phyloP scores from a whole-genome alignment of 2,888 invertebrate genomes.

The Aplocera efformata region DNA sequence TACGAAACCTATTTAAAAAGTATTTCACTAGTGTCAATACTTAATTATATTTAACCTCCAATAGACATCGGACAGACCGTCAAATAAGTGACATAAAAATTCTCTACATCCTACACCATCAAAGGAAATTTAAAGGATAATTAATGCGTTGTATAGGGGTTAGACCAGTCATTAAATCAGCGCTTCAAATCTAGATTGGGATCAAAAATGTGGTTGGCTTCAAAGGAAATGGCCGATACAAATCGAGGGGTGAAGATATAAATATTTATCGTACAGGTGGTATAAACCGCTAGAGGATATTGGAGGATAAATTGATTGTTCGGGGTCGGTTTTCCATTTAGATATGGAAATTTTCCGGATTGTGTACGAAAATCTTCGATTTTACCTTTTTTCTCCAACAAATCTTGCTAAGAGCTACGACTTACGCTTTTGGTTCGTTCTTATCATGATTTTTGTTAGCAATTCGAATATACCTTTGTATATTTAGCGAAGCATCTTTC shows the following conservation, averaged over 20 bases:
- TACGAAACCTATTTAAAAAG: too few relatives aligned
- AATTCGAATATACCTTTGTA: too few relatives aligned
- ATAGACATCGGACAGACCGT: too few relatives aligned
- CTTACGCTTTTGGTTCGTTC: conserved; percentile 38
- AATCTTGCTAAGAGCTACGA: conserved; percentile 62
- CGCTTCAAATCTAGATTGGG: not conserved
- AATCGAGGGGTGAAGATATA: conserved; percentile 70
- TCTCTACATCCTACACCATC: too few relatives aligned
- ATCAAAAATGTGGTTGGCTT: conserved; percentile 39
- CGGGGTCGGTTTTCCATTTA: conserved; percentile 81
- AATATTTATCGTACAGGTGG: conserved; percentile 80
- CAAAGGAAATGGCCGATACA: conserved; percentile 56
- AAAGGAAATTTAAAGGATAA: too few relatives aligned
- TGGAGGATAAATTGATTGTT: conserved; percentile 80
- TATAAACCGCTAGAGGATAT: conserved; percentile 79
- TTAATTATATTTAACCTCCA: too few relatives aligned
- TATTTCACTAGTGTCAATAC: too few relatives aligned
- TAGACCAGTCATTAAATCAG: too few relatives aligned
- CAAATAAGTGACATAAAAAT: too few relatives aligned
- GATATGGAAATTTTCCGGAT: conserved; percentile 80
- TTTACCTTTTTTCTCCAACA: conserved; percentile 69
- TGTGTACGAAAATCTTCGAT: conserved; percentile 77
- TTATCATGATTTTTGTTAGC: conserved; percentile 24
- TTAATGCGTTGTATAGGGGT: too few relatives aligned
- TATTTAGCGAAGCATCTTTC: too few relatives aligned